phyloP scores from a whole-genome alignment of 2,113 vertebrate genomes.

The Anthoscopus minutus region DNA sequence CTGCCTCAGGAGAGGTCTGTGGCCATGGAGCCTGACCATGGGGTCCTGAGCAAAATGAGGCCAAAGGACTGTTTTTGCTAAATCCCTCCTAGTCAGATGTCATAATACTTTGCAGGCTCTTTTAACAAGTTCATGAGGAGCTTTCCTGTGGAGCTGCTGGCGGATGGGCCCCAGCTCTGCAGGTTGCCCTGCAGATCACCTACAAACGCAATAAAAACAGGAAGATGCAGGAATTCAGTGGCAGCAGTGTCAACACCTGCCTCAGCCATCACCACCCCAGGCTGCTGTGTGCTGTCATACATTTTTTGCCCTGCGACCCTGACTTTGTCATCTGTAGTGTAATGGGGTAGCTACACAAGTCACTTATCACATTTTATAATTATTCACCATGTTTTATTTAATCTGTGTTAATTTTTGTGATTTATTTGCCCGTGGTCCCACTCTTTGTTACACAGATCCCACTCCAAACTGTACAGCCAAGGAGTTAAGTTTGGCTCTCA shows the following conservation, averaged over 20 bases:
- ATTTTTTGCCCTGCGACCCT: background rate
- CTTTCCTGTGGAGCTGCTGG: background rate
- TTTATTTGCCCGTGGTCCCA: background rate
- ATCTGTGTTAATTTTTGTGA: background rate
- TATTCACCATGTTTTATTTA: background rate
- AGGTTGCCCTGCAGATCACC: accelerated
- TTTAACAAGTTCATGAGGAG: background rate
- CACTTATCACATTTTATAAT: background rate
- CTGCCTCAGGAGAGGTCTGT: background rate
- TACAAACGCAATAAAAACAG: background rate
- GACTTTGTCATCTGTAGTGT: background rate
- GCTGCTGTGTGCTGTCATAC: background rate
- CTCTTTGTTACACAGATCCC: background rate
- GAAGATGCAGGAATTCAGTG: accelerated
- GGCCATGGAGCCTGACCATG: accelerated
- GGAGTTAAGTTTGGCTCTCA: background rate
- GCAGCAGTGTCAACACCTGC: background rate
- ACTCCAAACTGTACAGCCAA: background rate
- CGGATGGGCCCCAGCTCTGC: accelerated
- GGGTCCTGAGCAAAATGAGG: accelerated
- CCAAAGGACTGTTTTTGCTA: background rate
- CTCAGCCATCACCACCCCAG: background rate
- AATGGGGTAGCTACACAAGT: no score
- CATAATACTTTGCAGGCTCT: accelerated
- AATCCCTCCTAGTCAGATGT: background rate